Evolutionary conservation across 2,113 vertebrate genomes (phyloP).

Genomic region (Sarotherodon lohbergeri): DNA sequence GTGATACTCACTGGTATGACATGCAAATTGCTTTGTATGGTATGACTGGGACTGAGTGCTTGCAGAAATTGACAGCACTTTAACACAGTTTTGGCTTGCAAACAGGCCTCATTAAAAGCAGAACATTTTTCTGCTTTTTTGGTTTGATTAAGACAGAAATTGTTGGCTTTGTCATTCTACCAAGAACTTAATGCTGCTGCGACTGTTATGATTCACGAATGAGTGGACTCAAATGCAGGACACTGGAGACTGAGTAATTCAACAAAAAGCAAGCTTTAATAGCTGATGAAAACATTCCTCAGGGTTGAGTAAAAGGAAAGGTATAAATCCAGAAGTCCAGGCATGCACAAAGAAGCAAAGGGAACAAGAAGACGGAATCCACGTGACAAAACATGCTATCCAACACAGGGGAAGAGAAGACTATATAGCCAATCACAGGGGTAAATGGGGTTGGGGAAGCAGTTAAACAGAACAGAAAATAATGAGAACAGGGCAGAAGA

Average conservation of each 20-base stretch:
- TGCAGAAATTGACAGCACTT: conserved; percentile 13
- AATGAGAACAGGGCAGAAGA: background rate
- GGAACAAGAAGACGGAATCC: background rate
- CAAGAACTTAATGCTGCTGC: background rate
- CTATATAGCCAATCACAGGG: background rate
- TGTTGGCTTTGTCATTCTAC: background rate
- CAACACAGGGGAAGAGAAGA: background rate
- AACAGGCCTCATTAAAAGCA: conserved; percentile 11
- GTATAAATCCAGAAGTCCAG: background rate
- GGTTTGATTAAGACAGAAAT: background rate
- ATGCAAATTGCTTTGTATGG: conserved; percentile 36
- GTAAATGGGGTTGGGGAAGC: background rate
- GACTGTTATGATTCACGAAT: background rate
- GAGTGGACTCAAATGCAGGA: background rate
- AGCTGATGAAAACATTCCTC: background rate
- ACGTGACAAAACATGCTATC: background rate
- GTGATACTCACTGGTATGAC: conserved; percentile 31
- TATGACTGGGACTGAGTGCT: conserved; percentile 17
- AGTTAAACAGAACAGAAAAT: background rate
- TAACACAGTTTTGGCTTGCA: background rate
- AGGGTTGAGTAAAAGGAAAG: background rate
- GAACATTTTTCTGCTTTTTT: background rate
- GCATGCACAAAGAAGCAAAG: background rate
- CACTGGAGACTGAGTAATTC: background rate
- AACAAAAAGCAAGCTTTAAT: background rate